Evolutionary conservation across 2,888 invertebrate genomes (phyloP), one percentile per base, ranked within the genome.

Genomic region (Pandemis heparana): DNA sequence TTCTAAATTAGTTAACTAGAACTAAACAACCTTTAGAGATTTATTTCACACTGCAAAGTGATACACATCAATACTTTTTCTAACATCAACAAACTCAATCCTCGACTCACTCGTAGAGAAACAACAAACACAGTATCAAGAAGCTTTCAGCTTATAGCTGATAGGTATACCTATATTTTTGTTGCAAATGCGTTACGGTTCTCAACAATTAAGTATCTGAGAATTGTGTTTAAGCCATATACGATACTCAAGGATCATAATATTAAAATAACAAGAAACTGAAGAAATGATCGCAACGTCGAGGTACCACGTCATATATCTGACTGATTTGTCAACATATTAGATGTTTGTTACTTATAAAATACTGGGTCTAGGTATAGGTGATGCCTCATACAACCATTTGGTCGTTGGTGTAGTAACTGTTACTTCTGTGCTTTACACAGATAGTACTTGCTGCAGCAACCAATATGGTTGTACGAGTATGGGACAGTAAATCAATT

Each of bases 11-110:
- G 56, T 43, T 18, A 12, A 5, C 41, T 7, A 9, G 43, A 46
- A 56, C 43, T 32, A 53, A 70, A 16, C 32, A 12, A 63, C 23
- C 14, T n/a, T 41, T 53, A 51, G 16, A 18, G 53, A 63, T 63
- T 63, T 56, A 70, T 56, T 16, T 70, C 18, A 62, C 43, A 18
- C 53, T 43, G 63, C 56, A 56, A 70, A 70, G 63, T 63, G 70
- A 70, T 70, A 70, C 63, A 41, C 63, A n/a, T 70, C 43, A 53
- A 63, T 70, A 16, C 32, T 46, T 60, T 38, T 70, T 70, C 53
- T 56, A 56, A 63, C 63, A 56, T 70, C 63, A 70, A 70, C 70
- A 70, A 70, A 63, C 63, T 56, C 62, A 32, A 53, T 70, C 14
- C 70, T 38, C 53, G 53, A 63, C 53, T 63, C 41, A 62, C 43